Base-by-base conservation (phyloP, 2,888 invertebrate genomes). In the Carpatolechia fugitivella region DNA sequence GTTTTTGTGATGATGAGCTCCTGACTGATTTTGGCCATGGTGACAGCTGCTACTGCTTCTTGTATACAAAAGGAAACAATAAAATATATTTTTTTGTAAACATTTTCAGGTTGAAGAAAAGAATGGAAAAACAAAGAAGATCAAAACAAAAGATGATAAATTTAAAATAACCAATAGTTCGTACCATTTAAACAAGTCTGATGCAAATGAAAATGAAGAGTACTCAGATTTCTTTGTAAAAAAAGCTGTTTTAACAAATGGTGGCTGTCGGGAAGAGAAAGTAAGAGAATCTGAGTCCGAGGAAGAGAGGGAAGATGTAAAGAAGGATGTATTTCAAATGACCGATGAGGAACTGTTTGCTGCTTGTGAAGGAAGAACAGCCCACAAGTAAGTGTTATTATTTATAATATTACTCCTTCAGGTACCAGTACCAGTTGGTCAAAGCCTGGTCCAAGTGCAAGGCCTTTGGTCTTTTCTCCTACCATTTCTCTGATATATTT, bases 291-390 rank as follows among this genome's bases (percentile, higher is more conserved):
- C 72, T 0, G 81, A 80, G 3, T 76, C 77, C 3, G 52, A 51
- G 13, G 80, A 81, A 1, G 74, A 68, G 16, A 81, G 82, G 1
- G 66, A 52, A 1, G 60, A 58, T 11, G 64, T 60, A 0, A 75
- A 65, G 31, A 75, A 65, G 55, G 76, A 80, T 69, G 72, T 78
- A 0, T 65, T 76, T 13, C 80, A 77, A 57, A 73, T 96, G 65
- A 94, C 93, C 0, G 96, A 97, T 82, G 96, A 96, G 56, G 93
- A 96, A 66, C 76, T 97, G 30, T 95, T 95, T 78, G 92, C 92
- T 33, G 94, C 94, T 0, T 97, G 97, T 79, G 94, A 93, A 48
- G 95, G 96, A 2, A 89, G 96, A 65, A 97, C 97, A 1, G 96
- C 95, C 1, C 97, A 97, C 80, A 97, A 97, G 94, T 94, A 88